Base-by-base conservation (phyloP, 2,113 vertebrate species). In the Macaca nemestrina region DNA sequence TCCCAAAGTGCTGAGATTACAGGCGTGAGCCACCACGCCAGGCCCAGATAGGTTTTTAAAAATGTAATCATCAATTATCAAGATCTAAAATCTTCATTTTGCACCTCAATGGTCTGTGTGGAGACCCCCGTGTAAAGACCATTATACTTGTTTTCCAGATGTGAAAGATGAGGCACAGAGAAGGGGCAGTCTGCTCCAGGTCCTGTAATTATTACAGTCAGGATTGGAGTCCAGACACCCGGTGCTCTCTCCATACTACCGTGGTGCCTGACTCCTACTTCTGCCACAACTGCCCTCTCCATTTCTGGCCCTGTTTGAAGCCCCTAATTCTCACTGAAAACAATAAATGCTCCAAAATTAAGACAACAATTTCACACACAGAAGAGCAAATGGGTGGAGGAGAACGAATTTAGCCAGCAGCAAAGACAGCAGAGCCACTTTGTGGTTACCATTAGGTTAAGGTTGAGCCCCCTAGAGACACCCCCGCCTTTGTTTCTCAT, bases 371-470 rank as follows among this genome's bases (percentile, higher is more conserved):
- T 38, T 81, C 20, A 57, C 16, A 16, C n/a, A 12, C 43, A 43
- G 1, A 5, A 32, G 32, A 55, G 61, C 30, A 9, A 25, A 43
- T 0, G 6, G 13, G 55, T 50, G 35, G 50, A 17, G 22, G 75
- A 84, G 12, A 50, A 22, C 5, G 0, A 48, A 8, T 52, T 48
- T 70, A 8, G 18, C 43, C 3, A 80, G 82, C 45, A 43, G 38
- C 38, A 50, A 70, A 52, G 50, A 22, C 23, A 0, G 6, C 3
- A 0, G 4, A 11, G 57, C 0, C 13, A 0, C 23, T n/a, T 4
- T 85, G 3, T 2, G 27, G 32, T 43, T 27, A 40, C 52, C 4
- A 5, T n/a, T 12, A n/a, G 50, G 45, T 40, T 81, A 57, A 32
- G 8, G n/a, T 35, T 22, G 70, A 11, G 61, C n/a, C 18, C 25